phyloP scores from a whole-genome alignment of 2,113 vertebrate species.

The Peromyscus californicus region DNA sequence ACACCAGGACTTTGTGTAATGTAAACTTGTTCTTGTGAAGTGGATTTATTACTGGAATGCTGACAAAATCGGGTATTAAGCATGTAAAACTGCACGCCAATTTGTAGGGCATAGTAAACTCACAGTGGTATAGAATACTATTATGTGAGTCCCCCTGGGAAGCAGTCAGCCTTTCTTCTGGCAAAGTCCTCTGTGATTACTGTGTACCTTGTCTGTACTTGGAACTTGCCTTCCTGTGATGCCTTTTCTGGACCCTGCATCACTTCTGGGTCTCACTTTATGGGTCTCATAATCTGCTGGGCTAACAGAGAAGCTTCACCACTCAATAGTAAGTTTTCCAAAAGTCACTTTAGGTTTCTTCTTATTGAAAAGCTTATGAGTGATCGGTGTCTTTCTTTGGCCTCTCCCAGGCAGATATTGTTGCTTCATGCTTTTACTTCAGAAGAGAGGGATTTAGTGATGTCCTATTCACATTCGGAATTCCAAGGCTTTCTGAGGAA shows the following conservation, averaged over 20 bases:
- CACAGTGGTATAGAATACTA: conserved; percentile 30
- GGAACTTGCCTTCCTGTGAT: background rate
- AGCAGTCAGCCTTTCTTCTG: background rate
- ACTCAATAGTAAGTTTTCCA: background rate
- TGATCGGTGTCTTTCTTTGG: background rate
- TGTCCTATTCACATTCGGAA: background rate
- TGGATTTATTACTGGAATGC: conserved; percentile 45
- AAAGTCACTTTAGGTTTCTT: background rate
- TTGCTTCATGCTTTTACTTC: background rate
- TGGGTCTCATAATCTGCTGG: background rate
- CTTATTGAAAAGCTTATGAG: background rate
- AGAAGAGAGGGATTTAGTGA: background rate
- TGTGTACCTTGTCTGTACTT: background rate
- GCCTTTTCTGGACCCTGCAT: background rate
- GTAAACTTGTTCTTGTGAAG: conserved; percentile 19
- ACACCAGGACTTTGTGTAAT: conserved; percentile 48
- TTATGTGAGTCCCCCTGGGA: conserved; percentile 16
- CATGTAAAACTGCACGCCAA: conserved; percentile 16
- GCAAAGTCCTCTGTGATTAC: background rate
- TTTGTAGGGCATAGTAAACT: background rate
- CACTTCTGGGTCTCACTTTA: background rate
- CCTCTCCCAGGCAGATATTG: background rate
- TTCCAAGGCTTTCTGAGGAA: background rate
- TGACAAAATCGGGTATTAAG: conserved; percentile 52
- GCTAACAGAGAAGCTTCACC: background rate